phyloP scores from a whole-genome alignment of 2,113 vertebrate species.

The Daphoenositta chrysoptera region DNA sequence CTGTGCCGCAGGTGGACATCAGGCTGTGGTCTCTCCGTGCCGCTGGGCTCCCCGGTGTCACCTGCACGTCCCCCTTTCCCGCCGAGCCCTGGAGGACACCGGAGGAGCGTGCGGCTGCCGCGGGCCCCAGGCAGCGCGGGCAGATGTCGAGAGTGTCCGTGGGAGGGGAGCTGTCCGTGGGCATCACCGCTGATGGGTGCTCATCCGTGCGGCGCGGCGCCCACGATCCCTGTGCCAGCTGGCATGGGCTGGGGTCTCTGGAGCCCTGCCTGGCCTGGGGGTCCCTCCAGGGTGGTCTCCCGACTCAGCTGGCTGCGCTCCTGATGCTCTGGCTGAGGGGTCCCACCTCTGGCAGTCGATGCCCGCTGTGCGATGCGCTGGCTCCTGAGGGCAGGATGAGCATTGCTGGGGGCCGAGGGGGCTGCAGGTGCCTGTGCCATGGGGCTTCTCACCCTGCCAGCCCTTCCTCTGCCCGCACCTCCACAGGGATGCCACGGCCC shows the following conservation, averaged over 20 bases:
- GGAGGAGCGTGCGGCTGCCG: background rate
- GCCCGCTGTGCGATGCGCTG: fast-evolving
- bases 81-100: background rate
- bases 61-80: background rate
- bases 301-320: fast-evolving
- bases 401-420: fast-evolving
- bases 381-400: background rate
- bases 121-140: fast-evolving
- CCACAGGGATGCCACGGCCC: fast-evolving
- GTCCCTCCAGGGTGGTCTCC: background rate
- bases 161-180: background rate
- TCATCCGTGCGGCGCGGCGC: fast-evolving
- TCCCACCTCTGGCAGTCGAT: fast-evolving
- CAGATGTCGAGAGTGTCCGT: background rate
- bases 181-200: background rate
- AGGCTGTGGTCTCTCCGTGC: fast-evolving
- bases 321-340: fast-evolving
- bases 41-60: fast-evolving
- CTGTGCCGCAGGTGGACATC: background rate
- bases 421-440: background rate
- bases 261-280: background rate
- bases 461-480: background rate
- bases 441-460: background rate
- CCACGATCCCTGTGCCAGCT: background rate
- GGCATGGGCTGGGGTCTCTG: background rate